Evolutionary conservation across 2,888 invertebrate species (phyloP), one percentile per base, ranked within the genome.

Genomic region (Phorcus lineatus): DNA sequence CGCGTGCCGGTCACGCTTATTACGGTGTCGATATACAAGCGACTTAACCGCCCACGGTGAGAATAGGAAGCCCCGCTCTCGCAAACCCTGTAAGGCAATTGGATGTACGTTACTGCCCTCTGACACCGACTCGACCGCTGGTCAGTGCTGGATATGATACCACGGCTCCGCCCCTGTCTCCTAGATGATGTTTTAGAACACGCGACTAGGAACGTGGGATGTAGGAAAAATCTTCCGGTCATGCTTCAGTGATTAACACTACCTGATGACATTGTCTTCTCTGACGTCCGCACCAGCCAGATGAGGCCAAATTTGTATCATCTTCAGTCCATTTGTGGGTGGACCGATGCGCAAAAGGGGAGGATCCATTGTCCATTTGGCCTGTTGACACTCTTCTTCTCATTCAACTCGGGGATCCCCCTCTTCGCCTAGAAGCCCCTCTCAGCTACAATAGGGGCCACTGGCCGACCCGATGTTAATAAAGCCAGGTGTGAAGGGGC

Each of bases 61-160:
- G 19, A 70, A 70, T 36, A n/a, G 19, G n/a, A 11, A 36, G 17
- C n/a, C 40, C 28, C 24, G 40, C 17, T 36, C n/a, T 36, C 16
- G 19, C 17, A 36, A 31, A 36, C 36, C 31, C 70, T 70, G 9
- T 13, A 3, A 36, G 70, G 31, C 40, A 70, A 28, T 31, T 19
- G 31, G 19, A 70, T 36, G 40, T 70, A 70, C 36, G 36, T 70
- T 36, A 70, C 40, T 70, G 70, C 40, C 70, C 70, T 36, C n/a
- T 16, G 40, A 70, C 70, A 70, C 31, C 24, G 57, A 70, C 24
- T 70, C 70, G 31, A 36, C 31, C 70, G 28, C 19, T 36, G 36
- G 70, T 70, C 70, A 28, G 36, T 40, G n/a, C 36, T 36, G 70
- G 70, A 70, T 40, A 70, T 70, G 70, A 70, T 70, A 70, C 36